Evolutionary conservation across 2,113 vertebrate species (phyloP), one percentile per base, ranked within the genome.

Genomic region (Chamaetylas fuelleborni): DNA sequence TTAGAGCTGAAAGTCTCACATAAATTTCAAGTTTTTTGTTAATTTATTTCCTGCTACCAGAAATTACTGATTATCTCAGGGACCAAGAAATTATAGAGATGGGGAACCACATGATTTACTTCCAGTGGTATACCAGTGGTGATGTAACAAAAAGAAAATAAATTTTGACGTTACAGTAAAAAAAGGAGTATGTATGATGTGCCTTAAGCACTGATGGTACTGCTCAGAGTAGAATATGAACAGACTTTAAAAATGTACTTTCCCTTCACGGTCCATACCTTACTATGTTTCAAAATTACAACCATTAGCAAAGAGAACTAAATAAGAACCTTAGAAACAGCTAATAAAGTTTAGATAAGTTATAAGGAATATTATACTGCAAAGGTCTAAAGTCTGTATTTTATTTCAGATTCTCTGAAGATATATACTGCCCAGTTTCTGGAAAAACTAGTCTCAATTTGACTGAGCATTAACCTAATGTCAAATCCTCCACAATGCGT

Each of bases 21-120:
- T 7, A 96, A 90, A 95, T 82, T 28, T 40, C 47, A 82, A 76
- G 87, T 40, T 88, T 88, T 93, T 93, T 87, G 72, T 76, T 92
- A 86, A 81, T 90, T 85, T 94, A 83, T 94, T 94, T 96, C 87
- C 92, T 92, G 74, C 23, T 86, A 87, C 65, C 61, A 97, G 74
- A 97, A 95, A 96, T 88, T 76, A 92, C 58, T 56, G 50, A 77
- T 77, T 90, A 76, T 77, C 62, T 66, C 23, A 70, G 79, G 54
- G 54, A 81, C 14, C 24, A 13, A 64, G 34, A 91, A 91, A 80
- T 80, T 47, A 87, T 0, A 77, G 38, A 85, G 29, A 69, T 54
- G 45, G 65, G 36, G 8, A 92, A 28, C 58, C n/a, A 31, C 42
- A n/a, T 3, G 19, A 76, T 51, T 66, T 43, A n/a, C 14, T 47